phyloP scores from a whole-genome alignment of 2,113 vertebrate genomes.

The Pituophis catenifer region DNA sequence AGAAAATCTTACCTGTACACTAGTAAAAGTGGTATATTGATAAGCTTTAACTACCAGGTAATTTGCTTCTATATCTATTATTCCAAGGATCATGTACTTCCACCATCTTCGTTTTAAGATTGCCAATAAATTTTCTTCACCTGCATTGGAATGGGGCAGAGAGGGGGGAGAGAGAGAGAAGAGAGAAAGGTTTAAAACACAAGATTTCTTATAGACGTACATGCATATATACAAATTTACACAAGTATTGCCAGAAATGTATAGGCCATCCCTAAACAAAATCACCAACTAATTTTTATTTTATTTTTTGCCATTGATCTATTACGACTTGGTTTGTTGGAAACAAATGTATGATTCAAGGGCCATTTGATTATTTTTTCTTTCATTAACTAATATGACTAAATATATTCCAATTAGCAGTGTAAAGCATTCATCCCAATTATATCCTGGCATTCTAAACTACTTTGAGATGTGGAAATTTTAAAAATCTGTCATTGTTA shows the following conservation, averaged over 20 bases:
- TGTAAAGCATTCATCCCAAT: neutral
- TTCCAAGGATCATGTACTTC: slow-evolving; percentile 95
- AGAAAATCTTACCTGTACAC: slow-evolving; percentile 83
- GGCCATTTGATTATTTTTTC: neutral
- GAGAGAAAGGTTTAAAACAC: neutral
- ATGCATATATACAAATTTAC: neutral
- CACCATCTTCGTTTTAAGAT: slow-evolving; percentile 95
- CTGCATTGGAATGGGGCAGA: slow-evolving; percentile 61
- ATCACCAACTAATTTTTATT: neutral
- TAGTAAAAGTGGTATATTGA: slow-evolving; percentile 93
- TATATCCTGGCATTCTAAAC: slow-evolving; percentile 22
- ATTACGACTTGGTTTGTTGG: neutral
- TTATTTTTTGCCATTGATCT: neutral
- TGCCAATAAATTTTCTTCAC: slow-evolving; percentile 92
- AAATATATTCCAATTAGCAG: slow-evolving; percentile 19
- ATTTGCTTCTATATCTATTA: slow-evolving; percentile 95
- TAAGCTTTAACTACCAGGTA: slow-evolving; percentile 94
- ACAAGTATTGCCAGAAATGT: neutral
- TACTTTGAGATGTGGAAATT: neutral
- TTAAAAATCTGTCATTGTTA: neutral
- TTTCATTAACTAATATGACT: neutral
- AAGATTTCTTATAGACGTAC: neutral
- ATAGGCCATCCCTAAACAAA: neutral
- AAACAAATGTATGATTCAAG: slow-evolving; percentile 20
- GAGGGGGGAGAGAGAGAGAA: neutral